These are phyloP conservation scores for Dryocosmus kuriphilus DNA, from an alignment of 2,888 invertebrate species.

Conservation along the genomic window DNA sequence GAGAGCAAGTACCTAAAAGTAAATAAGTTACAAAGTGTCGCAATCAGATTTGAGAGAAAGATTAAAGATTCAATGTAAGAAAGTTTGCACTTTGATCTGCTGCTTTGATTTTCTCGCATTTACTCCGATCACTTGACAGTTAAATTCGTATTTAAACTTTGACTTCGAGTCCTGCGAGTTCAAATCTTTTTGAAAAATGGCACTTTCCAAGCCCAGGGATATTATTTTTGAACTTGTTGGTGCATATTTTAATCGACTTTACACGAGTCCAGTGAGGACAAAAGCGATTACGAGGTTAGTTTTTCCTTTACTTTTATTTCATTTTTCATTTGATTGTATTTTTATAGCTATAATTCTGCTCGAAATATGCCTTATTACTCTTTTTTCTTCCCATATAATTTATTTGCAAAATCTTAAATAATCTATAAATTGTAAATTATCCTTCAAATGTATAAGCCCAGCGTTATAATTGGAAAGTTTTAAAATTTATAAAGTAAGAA, in stretches of 20 bases:
- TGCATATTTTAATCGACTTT: slow-evolving; percentile 87
- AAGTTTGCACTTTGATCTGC: slow-evolving; percentile 20
- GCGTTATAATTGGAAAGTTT: too few species aligned
- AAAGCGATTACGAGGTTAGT: slow-evolving; percentile 89
- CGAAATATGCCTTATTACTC: too few species aligned
- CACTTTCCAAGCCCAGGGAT: slow-evolving; percentile 83
- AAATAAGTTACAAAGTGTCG: not conserved
- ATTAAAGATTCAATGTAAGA: not conserved
- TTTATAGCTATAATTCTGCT: slow-evolving; percentile 24
- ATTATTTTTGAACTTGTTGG: slow-evolving; percentile 83
- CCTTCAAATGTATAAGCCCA: too few species aligned
- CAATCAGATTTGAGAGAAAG: not conserved
- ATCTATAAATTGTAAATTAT: not conserved
- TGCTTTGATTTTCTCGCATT: slow-evolving; percentile 2
- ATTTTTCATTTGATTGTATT: slow-evolving; percentile 42
- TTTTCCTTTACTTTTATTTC: not conserved
- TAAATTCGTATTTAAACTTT: too few species aligned
- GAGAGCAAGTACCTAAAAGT: not conserved
- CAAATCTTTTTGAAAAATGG: slow-evolving; percentile 77
- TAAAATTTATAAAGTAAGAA: too few species aligned
- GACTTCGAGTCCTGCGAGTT: not conserved
- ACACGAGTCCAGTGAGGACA: slow-evolving; percentile 87
- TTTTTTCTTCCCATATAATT: slow-evolving; percentile 28
- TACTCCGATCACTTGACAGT: not conserved
- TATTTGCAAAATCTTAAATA: not conserved